These are phyloP conservation scores for Dysidea cf. avara DNA, from an alignment of 37 sponge, comb jelly and placozoan genomes.

Conservation along the genomic window DNA sequence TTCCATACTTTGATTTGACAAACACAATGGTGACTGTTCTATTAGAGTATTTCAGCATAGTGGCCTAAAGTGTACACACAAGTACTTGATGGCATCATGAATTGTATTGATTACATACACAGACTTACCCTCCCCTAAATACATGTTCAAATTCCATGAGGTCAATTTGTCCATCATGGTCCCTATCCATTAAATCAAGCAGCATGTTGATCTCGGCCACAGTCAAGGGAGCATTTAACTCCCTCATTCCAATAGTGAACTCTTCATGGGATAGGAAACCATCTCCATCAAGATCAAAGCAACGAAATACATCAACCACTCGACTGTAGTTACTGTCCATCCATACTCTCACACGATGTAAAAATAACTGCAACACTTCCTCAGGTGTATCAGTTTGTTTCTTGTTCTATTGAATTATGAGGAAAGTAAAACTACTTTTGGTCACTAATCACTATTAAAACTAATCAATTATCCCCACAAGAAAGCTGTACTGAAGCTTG, in stretches of 20 bases:
- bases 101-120: no score
- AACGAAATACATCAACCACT: conserved; percentile 21
- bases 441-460: no score
- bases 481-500: no score
- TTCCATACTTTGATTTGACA: no score
- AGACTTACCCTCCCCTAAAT: conserved; percentile 3
- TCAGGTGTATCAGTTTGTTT: conserved; percentile 1
- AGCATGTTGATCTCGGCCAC: conserved; percentile 15
- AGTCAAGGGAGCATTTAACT: conserved; percentile 40
- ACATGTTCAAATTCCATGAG: conserved; percentile 35
- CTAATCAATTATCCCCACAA: no score
- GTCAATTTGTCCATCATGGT: conserved; percentile 6
- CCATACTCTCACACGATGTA: conserved; percentile 30
- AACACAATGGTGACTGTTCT: no score
- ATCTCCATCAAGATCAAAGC: conserved; percentile 30
- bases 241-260: conserved; percentile 30
- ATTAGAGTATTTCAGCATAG: no score
- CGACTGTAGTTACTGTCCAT: conserved; percentile 17
- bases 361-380: conserved; percentile 22
- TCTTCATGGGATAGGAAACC: conserved; percentile 20
- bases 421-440: no score
- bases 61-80: no score
- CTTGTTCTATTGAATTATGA: no score
- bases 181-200: conserved; percentile 16
- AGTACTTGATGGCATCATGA: no score